These are phyloP conservation scores for Tylochromis polylepis DNA, from an alignment of 2,113 vertebrate species.

Conservation along the genomic window DNA sequence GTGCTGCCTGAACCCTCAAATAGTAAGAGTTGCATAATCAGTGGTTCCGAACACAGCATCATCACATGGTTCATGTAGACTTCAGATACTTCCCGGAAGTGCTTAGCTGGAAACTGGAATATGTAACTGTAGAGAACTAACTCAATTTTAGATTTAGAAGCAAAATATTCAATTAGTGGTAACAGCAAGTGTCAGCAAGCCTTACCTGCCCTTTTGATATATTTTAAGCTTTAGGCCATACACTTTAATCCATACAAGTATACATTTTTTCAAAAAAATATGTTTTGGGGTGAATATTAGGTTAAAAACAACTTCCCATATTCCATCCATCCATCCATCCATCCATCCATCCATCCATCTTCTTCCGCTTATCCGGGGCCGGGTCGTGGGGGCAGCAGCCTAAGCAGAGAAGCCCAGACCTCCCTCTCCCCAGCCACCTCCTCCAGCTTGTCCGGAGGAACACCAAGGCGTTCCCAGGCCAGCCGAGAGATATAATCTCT, in stretches of 20 bases:
- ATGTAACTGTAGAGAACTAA: not conserved
- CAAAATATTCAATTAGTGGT: not conserved
- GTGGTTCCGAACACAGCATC: not conserved
- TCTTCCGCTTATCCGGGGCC: too few species aligned
- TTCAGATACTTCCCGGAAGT: not conserved
- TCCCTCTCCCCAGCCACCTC: too few species aligned
- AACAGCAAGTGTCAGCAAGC: not conserved
- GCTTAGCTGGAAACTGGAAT: rapidly evolving
- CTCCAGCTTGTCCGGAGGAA: too few species aligned
- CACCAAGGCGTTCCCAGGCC: too few species aligned
- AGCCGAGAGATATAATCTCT: too few species aligned
- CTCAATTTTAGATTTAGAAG: not conserved
- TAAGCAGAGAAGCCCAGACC: too few species aligned
- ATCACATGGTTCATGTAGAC: not conserved
- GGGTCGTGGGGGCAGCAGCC: too few species aligned
- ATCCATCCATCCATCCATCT: too few species aligned
- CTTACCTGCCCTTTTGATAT: not conserved
- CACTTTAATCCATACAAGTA: not conserved
- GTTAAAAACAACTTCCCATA: too few species aligned
- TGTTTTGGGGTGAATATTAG: not conserved
- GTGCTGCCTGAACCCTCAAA: not conserved
- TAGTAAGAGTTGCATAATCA: not conserved
- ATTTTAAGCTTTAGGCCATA: not conserved
- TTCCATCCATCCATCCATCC: too few species aligned
- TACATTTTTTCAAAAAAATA: not conserved